Conservation (phyloP, 2,888 invertebrate genomes). For the Luperina nickerlii region DNA sequence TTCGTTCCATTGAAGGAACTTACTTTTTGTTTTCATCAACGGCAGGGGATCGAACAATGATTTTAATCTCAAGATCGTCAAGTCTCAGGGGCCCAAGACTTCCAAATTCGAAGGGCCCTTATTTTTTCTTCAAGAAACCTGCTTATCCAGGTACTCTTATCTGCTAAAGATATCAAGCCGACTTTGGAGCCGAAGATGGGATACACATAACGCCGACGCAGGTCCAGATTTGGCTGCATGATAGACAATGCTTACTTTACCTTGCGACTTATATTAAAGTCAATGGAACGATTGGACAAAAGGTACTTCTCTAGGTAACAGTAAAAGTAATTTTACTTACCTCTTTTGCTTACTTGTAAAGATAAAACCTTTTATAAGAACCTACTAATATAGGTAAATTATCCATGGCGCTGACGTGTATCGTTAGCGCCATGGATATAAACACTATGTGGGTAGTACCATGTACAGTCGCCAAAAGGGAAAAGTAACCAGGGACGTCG, state of each 20-base stretch:
- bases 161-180: conserved; percentile 49
- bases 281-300: conserved; percentile 1
- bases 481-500: no score
- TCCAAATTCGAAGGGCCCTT: conserved; percentile 32
- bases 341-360: background rate
- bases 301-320: background rate
- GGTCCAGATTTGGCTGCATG: conserved; percentile 26
- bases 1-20: background rate
- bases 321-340: background rate
- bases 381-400: background rate
- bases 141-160: conserved; percentile 48
- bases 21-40: conserved; percentile 19
- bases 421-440: no score
- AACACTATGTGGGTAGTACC: no score
- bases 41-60: conserved; percentile 28
- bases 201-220: conserved; percentile 27
- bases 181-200: conserved; percentile 21
- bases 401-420: background rate
- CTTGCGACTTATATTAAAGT: conserved; percentile 10
- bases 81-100: conserved; percentile 20
- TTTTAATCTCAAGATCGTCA: conserved; percentile 44
- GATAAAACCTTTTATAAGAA: background rate
- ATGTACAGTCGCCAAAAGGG: no score
- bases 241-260: conserved; percentile 24
- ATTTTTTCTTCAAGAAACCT: conserved; percentile 46